These are phyloP conservation scores for Tapera naevia DNA, from an alignment of 2,797 vertebrate genomes.

Conservation along the genomic window DNA sequence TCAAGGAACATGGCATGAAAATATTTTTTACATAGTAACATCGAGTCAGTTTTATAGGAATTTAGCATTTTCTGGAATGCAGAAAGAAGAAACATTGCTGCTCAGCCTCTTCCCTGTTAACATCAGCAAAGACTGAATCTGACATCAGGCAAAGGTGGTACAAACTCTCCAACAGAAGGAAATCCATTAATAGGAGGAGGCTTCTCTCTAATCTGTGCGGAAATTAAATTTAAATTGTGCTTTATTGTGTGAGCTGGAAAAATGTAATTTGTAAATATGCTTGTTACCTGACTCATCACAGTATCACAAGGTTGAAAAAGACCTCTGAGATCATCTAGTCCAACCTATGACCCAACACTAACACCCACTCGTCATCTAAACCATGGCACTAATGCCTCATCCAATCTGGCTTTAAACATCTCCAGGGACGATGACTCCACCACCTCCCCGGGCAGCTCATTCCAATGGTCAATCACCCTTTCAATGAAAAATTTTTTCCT, in stretches of 20 bases:
- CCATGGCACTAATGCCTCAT: too few relatives aligned
- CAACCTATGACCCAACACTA: too few relatives aligned
- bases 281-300: background rate
- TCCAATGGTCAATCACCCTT: too few relatives aligned
- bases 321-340: too few relatives aligned
- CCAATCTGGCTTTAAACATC: too few relatives aligned
- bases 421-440: too few relatives aligned
- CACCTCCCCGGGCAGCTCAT: too few relatives aligned
- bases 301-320: too few relatives aligned
- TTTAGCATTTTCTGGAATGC: background rate
- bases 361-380: too few relatives aligned
- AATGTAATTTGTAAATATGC: background rate
- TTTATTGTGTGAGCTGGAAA: background rate
- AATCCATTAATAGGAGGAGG: background rate
- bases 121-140: background rate
- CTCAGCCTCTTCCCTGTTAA: background rate
- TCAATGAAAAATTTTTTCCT: too few relatives aligned
- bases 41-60: background rate
- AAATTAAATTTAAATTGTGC: background rate
- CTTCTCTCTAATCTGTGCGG: background rate
- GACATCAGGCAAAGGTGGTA: background rate
- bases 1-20: background rate
- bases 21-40: background rate
- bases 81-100: background rate
- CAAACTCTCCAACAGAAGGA: background rate